Conservation (phyloP, 1,140 invertebrate genomes). For the Neomicropteryx cornuta region DNA sequence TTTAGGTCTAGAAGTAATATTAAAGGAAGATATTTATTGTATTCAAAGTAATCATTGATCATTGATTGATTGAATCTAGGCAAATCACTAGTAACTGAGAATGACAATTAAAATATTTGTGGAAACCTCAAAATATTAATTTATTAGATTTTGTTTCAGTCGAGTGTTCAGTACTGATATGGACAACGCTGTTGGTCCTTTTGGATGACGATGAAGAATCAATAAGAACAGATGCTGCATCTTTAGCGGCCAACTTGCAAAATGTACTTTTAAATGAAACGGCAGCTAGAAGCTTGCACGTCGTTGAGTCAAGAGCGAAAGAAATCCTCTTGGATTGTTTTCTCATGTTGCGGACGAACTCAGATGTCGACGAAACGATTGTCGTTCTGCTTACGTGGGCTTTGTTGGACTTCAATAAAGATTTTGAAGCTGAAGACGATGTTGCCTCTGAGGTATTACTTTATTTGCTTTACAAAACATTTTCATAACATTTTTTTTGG, state of each 20-base stretch:
- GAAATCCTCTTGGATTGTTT: too few species aligned
- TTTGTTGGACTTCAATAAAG: too few species aligned
- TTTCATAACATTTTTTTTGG: too few species aligned
- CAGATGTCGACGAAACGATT: too few species aligned
- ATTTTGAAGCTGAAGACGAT: too few species aligned
- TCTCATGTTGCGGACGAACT: too few species aligned
- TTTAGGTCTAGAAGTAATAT: background rate
- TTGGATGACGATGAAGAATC: constrained; percentile 24
- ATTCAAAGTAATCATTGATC: constrained; percentile 23
- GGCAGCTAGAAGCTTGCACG: background rate
- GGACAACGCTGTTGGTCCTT: constrained; percentile 18
- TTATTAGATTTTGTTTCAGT: constrained; percentile 18
- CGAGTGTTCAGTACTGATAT: constrained; percentile 21
- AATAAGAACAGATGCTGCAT: constrained; percentile 6
- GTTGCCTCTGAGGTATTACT: too few species aligned
- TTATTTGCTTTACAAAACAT: too few species aligned
- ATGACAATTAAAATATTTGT: constrained; percentile 20
- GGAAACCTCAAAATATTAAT: constrained; percentile 1
- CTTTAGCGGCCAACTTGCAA: constrained; percentile 6
- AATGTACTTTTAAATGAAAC: background rate
- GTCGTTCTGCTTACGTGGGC: too few species aligned
- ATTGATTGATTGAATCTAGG: too few species aligned
- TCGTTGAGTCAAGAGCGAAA: too few species aligned
- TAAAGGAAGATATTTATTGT: too few species aligned
- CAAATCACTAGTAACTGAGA: background rate